These are phyloP conservation scores for Augochlora pura DNA, from an alignment of 1,140 invertebrate genomes.

Conservation along the genomic window DNA sequence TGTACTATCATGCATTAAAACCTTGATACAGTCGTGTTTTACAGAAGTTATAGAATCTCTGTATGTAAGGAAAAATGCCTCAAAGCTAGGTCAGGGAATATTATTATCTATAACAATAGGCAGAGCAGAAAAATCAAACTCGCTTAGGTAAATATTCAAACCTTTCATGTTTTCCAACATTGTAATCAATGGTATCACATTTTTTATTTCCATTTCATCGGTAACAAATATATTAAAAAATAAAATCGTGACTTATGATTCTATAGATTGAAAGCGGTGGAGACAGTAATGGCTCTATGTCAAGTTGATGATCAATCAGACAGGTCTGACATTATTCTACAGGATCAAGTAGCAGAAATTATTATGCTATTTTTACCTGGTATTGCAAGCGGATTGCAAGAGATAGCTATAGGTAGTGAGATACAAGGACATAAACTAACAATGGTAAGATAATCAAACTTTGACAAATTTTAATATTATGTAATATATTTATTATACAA, in stretches of 20 bases:
- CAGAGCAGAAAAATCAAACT: constrained; percentile 81
- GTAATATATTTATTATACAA: constrained; percentile 20
- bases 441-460: constrained; percentile 76
- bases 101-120: constrained; percentile 82
- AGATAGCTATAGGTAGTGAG: constrained; percentile 80
- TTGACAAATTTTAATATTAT: constrained; percentile 22
- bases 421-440: constrained; percentile 83
- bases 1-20: constrained; percentile 80
- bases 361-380: constrained; percentile 84
- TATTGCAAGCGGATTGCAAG: constrained; percentile 81
- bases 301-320: constrained; percentile 79
- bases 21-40: constrained; percentile 78
- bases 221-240: no score
- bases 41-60: constrained; percentile 77
- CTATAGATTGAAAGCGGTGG: constrained; percentile 81
- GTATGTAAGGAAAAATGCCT: constrained; percentile 79
- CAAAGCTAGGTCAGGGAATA: constrained; percentile 82
- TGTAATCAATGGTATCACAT: constrained; percentile 3
- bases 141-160: constrained; percentile 79
- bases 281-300: constrained; percentile 82
- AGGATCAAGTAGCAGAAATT: constrained; percentile 80
- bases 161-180: constrained; percentile 23
- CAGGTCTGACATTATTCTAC: constrained; percentile 73
- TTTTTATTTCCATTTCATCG: no score
- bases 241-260: not conserved